Percentiles rank a stretch among this genome's conserved stretches.
Evolutionary conservation across 2,797 vertebrate genomes (phyloP).

Genomic region (Fundulus diaphanus): DNA sequence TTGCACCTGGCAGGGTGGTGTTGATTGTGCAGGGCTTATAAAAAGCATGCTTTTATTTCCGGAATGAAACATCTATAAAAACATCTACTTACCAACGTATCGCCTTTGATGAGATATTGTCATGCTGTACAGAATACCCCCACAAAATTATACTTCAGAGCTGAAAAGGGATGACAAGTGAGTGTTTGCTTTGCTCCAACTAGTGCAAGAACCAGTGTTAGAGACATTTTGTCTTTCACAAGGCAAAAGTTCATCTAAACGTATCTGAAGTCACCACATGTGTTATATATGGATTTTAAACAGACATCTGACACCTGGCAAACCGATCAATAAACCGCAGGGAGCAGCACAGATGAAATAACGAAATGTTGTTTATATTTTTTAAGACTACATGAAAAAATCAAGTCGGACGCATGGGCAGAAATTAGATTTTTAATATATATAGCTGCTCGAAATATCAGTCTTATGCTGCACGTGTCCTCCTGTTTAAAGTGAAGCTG

Average conservation of each 20-base stretch:
- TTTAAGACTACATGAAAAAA: slow-evolving; percentile 12
- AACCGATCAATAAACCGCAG: slow-evolving; percentile 35
- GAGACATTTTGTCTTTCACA: not conserved
- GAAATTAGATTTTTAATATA: not conserved
- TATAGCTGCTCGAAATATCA: slow-evolving; percentile 3
- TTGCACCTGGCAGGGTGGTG: not conserved
- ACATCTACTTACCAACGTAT: not conserved
- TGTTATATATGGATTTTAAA: slow-evolving; percentile 16
- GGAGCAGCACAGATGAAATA: slow-evolving; percentile 35
- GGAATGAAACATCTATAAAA: not conserved
- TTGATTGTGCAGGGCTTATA: not conserved
- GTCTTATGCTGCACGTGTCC: not conserved
- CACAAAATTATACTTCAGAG: not conserved
- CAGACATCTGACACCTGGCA: slow-evolving; percentile 36
- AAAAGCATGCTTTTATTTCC: not conserved
- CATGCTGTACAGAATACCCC: not conserved
- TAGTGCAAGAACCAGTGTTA: not conserved
- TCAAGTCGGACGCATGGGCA: not conserved
- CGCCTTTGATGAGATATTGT: not conserved
- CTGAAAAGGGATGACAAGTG: not conserved
- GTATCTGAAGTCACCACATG: not conserved
- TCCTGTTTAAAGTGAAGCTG: slow-evolving; percentile 7
- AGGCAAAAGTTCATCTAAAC: not conserved
- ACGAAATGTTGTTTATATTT: slow-evolving; percentile 22
- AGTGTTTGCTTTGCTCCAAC: not conserved